Evolutionary conservation across 2,888 invertebrate species (phyloP), one percentile per base, ranked within the genome.

Genomic region (Tyria jacobaeae): DNA sequence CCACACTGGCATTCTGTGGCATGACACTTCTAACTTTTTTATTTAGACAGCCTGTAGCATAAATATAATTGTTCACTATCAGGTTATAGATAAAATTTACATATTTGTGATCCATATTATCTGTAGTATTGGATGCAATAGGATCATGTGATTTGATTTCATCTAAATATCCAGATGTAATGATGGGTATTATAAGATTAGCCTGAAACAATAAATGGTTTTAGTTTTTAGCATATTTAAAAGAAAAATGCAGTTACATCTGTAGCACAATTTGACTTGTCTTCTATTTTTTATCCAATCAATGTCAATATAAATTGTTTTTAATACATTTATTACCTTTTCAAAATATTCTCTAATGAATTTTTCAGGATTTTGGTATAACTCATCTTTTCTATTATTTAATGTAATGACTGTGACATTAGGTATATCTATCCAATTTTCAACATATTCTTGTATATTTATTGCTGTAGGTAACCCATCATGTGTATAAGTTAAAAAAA

Each of bases 271-370:
- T 35, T 35, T 35, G 14, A 12, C 1, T 35, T 34, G 39, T 41
- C 27, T 6, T 31, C 27, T 15, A 47, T 48, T 57, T 34, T n/a
- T 58, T 48, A 48, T 54, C 0, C 57, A 24, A 27, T 21, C 50
- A 17, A 35, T 9, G 50, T 35, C 14, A 55, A 34, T 17, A 12
- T 17, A 24, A 53, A 52, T 24, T 44, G 62, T 34, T 2, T 51
- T 5, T n/a, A n/a, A n/a, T 6, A 17, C 9, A 17, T 17, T 27
- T n/a, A n/a, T 78, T 79, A 95, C 95, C 89, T 95, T 95, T 82
- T 94, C 92, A 82, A 95, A 94, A 82, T 94, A 94, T 80, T 95
- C 94, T 49, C 94, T 89, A 27, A 95, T 94, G 70, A 93, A 95
- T 68, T 94, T 94, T 68, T 94, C 94, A 56, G 94, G 94, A 76